Conservation (phyloP, 1,140 invertebrate genomes). For the Tribolium madens region DNA sequence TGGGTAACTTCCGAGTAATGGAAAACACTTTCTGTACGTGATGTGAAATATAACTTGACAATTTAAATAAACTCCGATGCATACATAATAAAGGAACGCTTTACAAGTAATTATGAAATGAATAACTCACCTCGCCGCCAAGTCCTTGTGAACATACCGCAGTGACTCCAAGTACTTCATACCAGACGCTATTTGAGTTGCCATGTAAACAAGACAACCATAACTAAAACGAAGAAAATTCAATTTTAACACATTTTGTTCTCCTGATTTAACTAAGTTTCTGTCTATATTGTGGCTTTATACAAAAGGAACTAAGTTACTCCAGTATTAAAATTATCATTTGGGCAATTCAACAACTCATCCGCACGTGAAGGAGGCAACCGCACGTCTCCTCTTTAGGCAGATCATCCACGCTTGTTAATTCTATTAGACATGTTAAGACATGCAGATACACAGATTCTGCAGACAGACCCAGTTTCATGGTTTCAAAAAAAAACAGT, state of each 20-base stretch:
- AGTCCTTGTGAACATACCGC: slow-evolving; percentile 82
- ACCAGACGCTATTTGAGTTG: slow-evolving; percentile 84
- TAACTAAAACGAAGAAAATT: slow-evolving; percentile 70
- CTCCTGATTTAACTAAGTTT: background rate
- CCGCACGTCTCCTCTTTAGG: background rate
- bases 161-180: slow-evolving; percentile 87
- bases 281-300: background rate
- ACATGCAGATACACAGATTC: background rate
- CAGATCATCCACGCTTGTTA: background rate
- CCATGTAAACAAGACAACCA: slow-evolving; percentile 80
- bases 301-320: background rate
- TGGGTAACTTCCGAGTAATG: slow-evolving; percentile 42
- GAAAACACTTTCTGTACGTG: slow-evolving; percentile 48
- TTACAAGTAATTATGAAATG: slow-evolving; percentile 48
- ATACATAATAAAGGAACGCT: slow-evolving; percentile 47
- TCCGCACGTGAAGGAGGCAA: background rate
- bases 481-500: background rate
- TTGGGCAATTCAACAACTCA: background rate
- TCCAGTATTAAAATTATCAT: background rate
- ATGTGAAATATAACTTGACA: slow-evolving; percentile 50
- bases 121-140: slow-evolving; percentile 75
- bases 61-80: slow-evolving; percentile 48
- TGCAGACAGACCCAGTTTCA: background rate
- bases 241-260: background rate
- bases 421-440: background rate